These are phyloP conservation scores for Corythucha ciliata DNA, from an alignment of 2,888 invertebrate species.

Conservation along the genomic window DNA sequence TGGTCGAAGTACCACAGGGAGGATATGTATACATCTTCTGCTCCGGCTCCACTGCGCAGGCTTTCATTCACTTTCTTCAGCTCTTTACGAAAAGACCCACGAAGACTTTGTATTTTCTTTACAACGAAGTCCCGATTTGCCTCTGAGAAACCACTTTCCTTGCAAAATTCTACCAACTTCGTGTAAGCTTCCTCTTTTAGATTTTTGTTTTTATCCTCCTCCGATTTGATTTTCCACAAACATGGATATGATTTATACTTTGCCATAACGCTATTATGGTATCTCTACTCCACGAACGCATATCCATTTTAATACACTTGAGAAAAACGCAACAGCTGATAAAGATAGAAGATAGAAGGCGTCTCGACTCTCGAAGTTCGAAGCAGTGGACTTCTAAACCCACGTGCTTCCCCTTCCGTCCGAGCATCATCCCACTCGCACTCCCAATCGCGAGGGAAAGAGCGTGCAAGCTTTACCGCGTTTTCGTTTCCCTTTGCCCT, in stretches of 20 bases:
- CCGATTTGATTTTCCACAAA: slow-evolving; percentile 35
- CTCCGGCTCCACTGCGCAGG: slow-evolving; percentile 24
- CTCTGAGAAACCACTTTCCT: slow-evolving; percentile 24
- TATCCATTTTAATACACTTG: slow-evolving; percentile 11
- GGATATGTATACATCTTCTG: slow-evolving; percentile 16
- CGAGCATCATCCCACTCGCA: no score
- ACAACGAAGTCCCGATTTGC: slow-evolving; percentile 26
- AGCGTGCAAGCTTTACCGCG: no score
- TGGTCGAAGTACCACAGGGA: slow-evolving; percentile 19
- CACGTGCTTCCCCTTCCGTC: no score
- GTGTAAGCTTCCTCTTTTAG: slow-evolving; percentile 31
- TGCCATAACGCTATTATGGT: slow-evolving; percentile 32
- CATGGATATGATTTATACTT: slow-evolving; percentile 32
- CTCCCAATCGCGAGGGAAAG: no score
- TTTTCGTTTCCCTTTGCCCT: no score
- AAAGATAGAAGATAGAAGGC: no score
- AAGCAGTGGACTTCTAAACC: no score
- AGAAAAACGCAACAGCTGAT: not conserved
- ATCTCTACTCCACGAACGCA: slow-evolving; percentile 16
- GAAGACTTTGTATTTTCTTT: slow-evolving; percentile 34
- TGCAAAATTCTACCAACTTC: slow-evolving; percentile 31
- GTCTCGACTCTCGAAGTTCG: no score
- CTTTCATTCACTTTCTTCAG: slow-evolving; percentile 32
- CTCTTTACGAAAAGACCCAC: slow-evolving; percentile 35
- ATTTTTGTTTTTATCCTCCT: slow-evolving; percentile 33